Base-by-base conservation (phyloP, 2,797 vertebrate genomes). In the Rachycentron canadum region DNA sequence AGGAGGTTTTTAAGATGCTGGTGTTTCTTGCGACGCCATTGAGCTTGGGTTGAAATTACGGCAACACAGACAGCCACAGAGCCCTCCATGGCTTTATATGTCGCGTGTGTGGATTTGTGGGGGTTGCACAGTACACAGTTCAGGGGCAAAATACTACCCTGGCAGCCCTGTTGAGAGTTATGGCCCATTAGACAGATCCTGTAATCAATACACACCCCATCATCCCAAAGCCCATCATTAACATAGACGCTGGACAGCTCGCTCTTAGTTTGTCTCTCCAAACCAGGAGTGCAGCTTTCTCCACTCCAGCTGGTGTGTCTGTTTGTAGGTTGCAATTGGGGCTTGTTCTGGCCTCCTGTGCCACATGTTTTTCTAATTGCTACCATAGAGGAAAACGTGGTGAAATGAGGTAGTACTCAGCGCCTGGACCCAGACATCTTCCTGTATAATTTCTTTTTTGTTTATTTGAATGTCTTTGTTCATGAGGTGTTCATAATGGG, bases 341-440 rank as follows among this genome's bases (percentile, higher is more conserved):
- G 69, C 74, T 84, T 89, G 85, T 83, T 90, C 82, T 73, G 73
- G 82, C 84, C 74, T 86, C 73, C 65, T 71, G 59, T 62, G 12
- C 88, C 91, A 91, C 92, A 94, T 93, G 91, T 91, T 93, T 92
- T 91, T 93, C 76, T 90, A 93, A 93, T 94, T 93, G 90, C 91
- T 92, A 92, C 92, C 89, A 91, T 77, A 70, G 89, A 88, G 36
- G 59, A 90, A 87, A 87, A 69, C 66, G 49, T 55, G 79, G 81
- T 79, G 69, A 85, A 90, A 90, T 80, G 58, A 85, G 69, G 83
- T 66, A 81, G 58, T 82, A 34, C 68, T 81, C 71, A 79, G 47
- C 32, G 64, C 89, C 87, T 85, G 79, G 67, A 77, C 66, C 43
- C n/a, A 56, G 66, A 87, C 32, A 45, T 77, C 78, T 83, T 84